Base-by-base conservation (phyloP, 2,797 vertebrate genomes). In the Lacerta agilis region DNA sequence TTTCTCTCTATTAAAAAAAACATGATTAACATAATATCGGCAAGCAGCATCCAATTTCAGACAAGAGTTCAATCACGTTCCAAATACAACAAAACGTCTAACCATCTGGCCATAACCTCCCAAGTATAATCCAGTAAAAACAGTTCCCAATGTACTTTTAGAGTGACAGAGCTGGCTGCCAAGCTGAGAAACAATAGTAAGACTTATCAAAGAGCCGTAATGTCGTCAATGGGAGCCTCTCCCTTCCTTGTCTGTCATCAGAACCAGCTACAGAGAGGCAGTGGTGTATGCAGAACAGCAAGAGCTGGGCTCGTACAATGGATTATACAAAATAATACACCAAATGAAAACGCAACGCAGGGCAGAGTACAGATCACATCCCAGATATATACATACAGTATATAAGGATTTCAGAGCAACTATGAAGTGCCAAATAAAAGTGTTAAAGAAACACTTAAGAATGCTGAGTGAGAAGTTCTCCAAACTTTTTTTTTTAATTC, bases 161-260 rank as follows among this genome's bases (percentile, higher is more conserved):
- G 67, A 58, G 77, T 85, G 58, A 73, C 2, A 67, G 75, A 3
- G 15, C 2, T 17, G 5, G 82, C 67, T 79, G 89, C 82, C 49
- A 25, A 1, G 81, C 78, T 13, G 71, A 82, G 84, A 8, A 2
- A 23, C 85, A 69, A 86, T 27, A 0, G 82, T 5, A 38, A 29
- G 0, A 0, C 84, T 89, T 86, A 85, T 85, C 88, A 90, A 78
- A 91, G 81, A 89, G 78, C 87, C 89, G 27, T 18, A 4, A 91
- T 87, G 89, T 72, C 36, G 25, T 91, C 89, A 92, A 8, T 78
- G 86, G 86, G 64, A 91, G 86, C 84, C 83, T 49, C 87, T 90
- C 89, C 90, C 92, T 91, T 95, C 92, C 93, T 91, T 27, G 71
- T 91, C 93, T 92, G 87, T 88, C 91, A 92, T 80, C 85, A 8